Percentiles rank a stretch among this genome's conserved stretches.
phyloP scores from a whole-genome alignment of 2,888 invertebrate genomes.

The Shargacucullia verbasci region DNA sequence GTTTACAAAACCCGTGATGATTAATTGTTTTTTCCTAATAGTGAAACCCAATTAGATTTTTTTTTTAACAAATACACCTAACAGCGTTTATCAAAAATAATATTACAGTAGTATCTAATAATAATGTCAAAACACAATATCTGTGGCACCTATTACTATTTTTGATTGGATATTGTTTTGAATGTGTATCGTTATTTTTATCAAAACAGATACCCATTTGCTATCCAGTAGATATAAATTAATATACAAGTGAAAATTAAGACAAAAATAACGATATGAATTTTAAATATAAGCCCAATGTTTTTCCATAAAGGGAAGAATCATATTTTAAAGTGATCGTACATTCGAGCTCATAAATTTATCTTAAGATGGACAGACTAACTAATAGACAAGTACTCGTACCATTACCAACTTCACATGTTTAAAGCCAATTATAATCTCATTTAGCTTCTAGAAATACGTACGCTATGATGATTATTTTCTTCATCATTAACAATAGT shows the following conservation, averaged over 20 bases:
- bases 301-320: slow-evolving; percentile 12
- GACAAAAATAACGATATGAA: slow-evolving; percentile 9
- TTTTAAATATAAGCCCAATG: slow-evolving; percentile 16
- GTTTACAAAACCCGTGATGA: too few relatives aligned
- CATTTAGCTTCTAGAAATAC: slow-evolving; percentile 8
- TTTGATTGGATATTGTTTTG: too few relatives aligned
- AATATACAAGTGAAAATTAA: slow-evolving; percentile 11
- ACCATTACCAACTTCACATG: slow-evolving; percentile 39
- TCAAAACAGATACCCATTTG: too few relatives aligned
- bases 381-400: slow-evolving; percentile 35
- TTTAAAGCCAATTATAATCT: slow-evolving; percentile 40
- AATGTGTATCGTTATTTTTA: too few relatives aligned
- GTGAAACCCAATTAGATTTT: too few relatives aligned
- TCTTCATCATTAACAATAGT: background rate
- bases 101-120: too few relatives aligned
- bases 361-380: slow-evolving; percentile 26
- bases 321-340: slow-evolving; percentile 27
- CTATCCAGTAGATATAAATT: background rate
- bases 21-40: too few relatives aligned
- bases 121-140: too few relatives aligned
- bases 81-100: too few relatives aligned
- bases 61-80: too few relatives aligned
- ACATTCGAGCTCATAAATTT: slow-evolving; percentile 42
- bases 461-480: slow-evolving; percentile 6
- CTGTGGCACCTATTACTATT: too few relatives aligned